Base-by-base conservation (phyloP, 2,888 invertebrate genomes). In the Limulus polyphemus region DNA sequence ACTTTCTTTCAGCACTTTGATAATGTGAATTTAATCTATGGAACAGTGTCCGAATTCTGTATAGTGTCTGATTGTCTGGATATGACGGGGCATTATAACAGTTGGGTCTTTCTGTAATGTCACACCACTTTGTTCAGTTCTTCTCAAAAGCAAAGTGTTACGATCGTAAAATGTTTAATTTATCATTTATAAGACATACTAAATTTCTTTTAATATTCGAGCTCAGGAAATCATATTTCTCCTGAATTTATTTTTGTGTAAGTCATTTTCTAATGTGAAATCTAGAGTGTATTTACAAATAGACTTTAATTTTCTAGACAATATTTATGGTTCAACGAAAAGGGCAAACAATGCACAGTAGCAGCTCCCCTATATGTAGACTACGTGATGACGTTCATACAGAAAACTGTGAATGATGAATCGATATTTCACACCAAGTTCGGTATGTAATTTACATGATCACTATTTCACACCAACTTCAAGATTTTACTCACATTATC, bases 321-420 rank as follows among this genome's bases (percentile, higher is more conserved):
- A 77, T 97, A 95, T 83, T 85, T 90, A 75, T 98, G 97, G 97
- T 88, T 91, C 81, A 97, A 98, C 81, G 97, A 97, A 79, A 94
- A 94, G 81, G 95, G 97, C 73, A 97, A 97, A 82, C 97, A 97
- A 82, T 88, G 88, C 71, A 89, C 93, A 79, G 89, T 95, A 74
- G 90, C 95, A 70, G 95, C 97, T 73, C 94, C 95, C 73, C 95
- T 97, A 80, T 98, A 97, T 80, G 90, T 97, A 79, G 97, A 98
- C 82, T 94, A 93, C 81, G 95, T 95, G 76, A 97, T 95, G 92
- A 93, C 95, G 69, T 93, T 88, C 82, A 92, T 91, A 73, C 94
- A 97, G 80, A 92, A 92, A 82, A 93, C 92, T 72, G 88, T 97
- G 80, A 90, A 89, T 79, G 95, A 97, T 79, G 97, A 97, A 82